Percentiles rank a stretch among this genome's conserved stretches.
phyloP scores from a whole-genome alignment of 2,797 vertebrate species.

The Anguilla marmorata region DNA sequence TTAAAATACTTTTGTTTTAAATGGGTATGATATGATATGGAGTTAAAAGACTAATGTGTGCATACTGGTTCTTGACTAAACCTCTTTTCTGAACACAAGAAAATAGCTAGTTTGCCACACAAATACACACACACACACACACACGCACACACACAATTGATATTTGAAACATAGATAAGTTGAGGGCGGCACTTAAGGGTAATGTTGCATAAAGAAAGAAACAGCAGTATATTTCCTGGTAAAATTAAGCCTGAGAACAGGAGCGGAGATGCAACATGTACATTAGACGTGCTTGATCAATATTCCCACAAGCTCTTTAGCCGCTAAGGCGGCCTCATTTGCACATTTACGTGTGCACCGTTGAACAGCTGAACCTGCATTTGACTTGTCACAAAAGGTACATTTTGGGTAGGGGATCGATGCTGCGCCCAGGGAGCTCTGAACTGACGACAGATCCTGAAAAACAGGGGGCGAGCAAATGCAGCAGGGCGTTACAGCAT shows the following conservation, averaged over 20 bases:
- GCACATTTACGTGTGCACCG: background rate
- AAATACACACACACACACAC: too few relatives aligned
- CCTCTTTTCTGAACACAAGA: too few relatives aligned
- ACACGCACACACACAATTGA: too few relatives aligned
- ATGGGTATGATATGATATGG: too few relatives aligned
- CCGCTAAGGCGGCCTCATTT: background rate
- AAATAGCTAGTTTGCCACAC: too few relatives aligned
- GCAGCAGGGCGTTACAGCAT: background rate
- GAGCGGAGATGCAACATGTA: background rate
- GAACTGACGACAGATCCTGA: background rate
- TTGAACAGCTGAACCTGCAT: background rate
- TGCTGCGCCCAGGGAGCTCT: background rate
- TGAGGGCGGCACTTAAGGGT: too few relatives aligned
- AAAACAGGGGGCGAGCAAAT: background rate
- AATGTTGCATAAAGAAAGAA: background rate
- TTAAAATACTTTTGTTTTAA: too few relatives aligned
- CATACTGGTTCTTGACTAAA: too few relatives aligned
- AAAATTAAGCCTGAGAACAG: background rate
- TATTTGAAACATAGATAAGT: too few relatives aligned
- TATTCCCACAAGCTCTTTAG: background rate
- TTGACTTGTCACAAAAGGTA: background rate
- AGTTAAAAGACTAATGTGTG: too few relatives aligned
- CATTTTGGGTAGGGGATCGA: background rate
- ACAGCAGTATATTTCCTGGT: background rate
- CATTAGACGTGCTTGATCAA: background rate